Evolutionary conservation across 2,797 vertebrate genomes (phyloP).

Genomic region (Odontamblyopus rebecca): DNA sequence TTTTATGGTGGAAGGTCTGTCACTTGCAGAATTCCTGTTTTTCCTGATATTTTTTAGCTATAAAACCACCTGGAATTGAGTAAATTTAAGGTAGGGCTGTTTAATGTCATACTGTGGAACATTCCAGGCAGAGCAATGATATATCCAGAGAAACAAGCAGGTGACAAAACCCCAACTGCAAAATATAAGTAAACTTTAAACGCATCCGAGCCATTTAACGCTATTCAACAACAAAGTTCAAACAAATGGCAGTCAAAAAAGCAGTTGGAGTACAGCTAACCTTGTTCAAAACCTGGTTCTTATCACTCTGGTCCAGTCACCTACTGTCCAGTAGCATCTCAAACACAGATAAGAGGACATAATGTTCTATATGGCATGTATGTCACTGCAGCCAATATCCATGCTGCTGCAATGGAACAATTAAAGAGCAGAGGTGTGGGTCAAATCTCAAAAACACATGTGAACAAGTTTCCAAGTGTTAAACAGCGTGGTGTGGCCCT

Average conservation of each 20-base stretch:
- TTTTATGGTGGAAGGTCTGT: too few relatives aligned
- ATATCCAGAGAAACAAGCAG: too few relatives aligned
- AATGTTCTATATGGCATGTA: neutral
- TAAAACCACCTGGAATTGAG: too few relatives aligned
- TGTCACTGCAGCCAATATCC: neutral
- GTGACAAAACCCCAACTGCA: too few relatives aligned
- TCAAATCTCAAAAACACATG: neutral
- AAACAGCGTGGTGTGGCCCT: neutral
- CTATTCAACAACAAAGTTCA: neutral
- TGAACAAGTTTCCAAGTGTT: too few relatives aligned
- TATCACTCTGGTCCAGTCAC: neutral
- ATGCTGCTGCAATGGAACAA: neutral
- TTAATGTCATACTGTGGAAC: too few relatives aligned
- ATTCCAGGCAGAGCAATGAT: too few relatives aligned
- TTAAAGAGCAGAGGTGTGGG: neutral
- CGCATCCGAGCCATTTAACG: too few relatives aligned
- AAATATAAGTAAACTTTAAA: too few relatives aligned
- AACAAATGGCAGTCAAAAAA: neutral
- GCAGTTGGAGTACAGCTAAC: neutral
- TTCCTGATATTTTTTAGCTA: too few relatives aligned
- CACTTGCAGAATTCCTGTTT: too few relatives aligned
- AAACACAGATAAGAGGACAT: conserved; percentile 10
- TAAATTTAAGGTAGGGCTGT: too few relatives aligned
- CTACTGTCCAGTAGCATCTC: neutral
- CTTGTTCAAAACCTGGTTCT: neutral